Base-by-base conservation (phyloP, 2,888 invertebrate genomes). In the Stegana nigrithorax region DNA sequence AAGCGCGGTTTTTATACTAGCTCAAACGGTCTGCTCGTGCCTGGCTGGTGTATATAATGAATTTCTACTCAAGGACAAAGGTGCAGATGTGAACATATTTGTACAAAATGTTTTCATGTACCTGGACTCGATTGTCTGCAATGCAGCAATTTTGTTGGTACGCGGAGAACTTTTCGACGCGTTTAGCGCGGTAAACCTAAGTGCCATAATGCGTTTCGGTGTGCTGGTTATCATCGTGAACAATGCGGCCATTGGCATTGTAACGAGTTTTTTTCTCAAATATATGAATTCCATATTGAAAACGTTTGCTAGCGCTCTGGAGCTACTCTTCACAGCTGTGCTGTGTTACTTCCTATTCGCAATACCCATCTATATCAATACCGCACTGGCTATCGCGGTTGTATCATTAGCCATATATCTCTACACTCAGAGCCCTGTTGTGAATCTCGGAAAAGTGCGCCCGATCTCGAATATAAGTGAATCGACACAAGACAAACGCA, bases 21-120 rank as follows among this genome's bases (percentile, higher is more conserved):
- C 93, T 19, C 92, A 97, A 89, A 93, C 94, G 56, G 89, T 96
- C 68, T 96, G 94, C 81, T 97, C 97, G 0, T 97, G 97, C 74
- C 86, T 96, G 65, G 97, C 97, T 0, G 97, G 97, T 5, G 97
- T 97, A 2, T 98, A 97, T 85, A 97, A 97, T 83, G 97, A 98
- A 83, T 96, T 94, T 85, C 87, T 98, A 59, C 87, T 98, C 3
- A 97, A 97, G 87, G 92, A 92, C 26, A 90, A 91, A 73, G 95
- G 95, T 17, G 90, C 91, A 2, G 91, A 92, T 69, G 92, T 96
- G 0, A 93, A 96, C 81, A 93, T 97, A 77, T 95, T 94, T 86
- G 87, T 97, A 69, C 97, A 97, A 86, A 98, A 97, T 84, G 91
- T 96, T 6, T 97, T 95, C 79, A 96, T 97, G 95, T 97, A 97